Base-by-base conservation (phyloP, 1,140 invertebrate species). In the Mercenaria mercenaria region DNA sequence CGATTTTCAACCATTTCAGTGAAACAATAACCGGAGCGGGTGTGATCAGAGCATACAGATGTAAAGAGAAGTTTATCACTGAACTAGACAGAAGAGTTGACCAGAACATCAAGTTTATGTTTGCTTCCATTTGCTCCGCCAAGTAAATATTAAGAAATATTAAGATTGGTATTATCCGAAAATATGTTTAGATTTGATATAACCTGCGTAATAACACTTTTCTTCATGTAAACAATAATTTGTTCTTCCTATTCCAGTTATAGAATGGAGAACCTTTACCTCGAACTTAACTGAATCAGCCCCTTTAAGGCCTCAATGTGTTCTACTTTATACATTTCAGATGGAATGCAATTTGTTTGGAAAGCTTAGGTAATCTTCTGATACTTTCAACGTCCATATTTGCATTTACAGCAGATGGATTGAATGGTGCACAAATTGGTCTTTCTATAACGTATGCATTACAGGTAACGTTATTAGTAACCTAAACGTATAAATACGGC, bases 11-110 rank as follows among this genome's bases (percentile, higher is more conserved):
- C 43, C 96, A 97, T 92, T 97, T 97, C 79, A 96, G 95, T 50
- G 97, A 97, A 89, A 96, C 96, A 6, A 90, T 97, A 8, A 94
- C 95, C 43, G 97, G 97, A 23, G 95, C 92, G 87, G 92, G 94
- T 11, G 96, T 96, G 4, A 97, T 97, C 64, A 91, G 97, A 88
- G 97, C 97, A 0, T 97, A 96, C 91, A 88, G 93, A 56, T 94
- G 94, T 41, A 89, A 95, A 47, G 91, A 96, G 0, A 92, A 95
- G 56, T 97, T 97, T 90, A 96, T 96, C n/a, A 59, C 87, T 8
- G 93, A 96, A 80, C 96, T 95, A 18, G 94, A 97, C 86, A 79
- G 90, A 8, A 91, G 93, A 34, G 94, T 97, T 18, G 96, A 96
- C 86, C 91, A 95, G 32, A 96, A 96, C 83, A 88, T 96, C 4